These are phyloP conservation scores for Tortricodes alternella DNA, from an alignment of 2,888 invertebrate species.

Conservation along the genomic window DNA sequence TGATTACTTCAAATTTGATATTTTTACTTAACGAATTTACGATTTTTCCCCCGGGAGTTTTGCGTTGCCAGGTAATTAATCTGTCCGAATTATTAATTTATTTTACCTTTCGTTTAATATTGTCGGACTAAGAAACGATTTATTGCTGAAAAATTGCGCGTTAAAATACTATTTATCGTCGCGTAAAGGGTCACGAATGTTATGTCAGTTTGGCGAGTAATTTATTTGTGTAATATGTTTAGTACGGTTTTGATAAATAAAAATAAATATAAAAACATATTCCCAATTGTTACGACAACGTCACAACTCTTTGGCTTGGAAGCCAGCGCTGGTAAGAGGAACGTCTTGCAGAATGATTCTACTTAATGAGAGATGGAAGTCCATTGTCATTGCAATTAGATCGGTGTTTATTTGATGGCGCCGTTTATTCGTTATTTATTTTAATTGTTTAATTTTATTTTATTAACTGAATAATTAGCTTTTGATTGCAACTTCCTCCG, in stretches of 20 bases:
- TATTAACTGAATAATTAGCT: too few species aligned
- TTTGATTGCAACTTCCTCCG: too few species aligned
- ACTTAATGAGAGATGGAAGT: too few species aligned
- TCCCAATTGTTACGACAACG: too few species aligned
- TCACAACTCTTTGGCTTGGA: too few species aligned
- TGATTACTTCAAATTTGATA: slow-evolving; percentile 27
- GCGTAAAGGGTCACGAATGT: slow-evolving; percentile 6
- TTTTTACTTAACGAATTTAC: slow-evolving; percentile 30
- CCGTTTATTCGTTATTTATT: too few species aligned
- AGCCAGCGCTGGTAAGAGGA: too few species aligned
- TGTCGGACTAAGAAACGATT: slow-evolving; percentile 25
- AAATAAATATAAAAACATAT: background rate
- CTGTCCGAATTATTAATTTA: slow-evolving; percentile 27
- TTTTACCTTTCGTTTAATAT: slow-evolving; percentile 26
- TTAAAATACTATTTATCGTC: slow-evolving; percentile 24
- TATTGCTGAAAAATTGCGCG: slow-evolving; percentile 23
- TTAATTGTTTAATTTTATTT: too few species aligned
- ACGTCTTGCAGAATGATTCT: too few species aligned
- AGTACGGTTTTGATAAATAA: background rate
- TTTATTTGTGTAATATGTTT: background rate
- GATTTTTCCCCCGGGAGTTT: slow-evolving; percentile 13
- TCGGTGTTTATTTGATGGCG: too few species aligned
- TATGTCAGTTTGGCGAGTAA: too few species aligned
- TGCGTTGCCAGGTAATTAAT: slow-evolving; percentile 27
- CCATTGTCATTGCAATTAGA: too few species aligned